phyloP scores from a whole-genome alignment of 2,113 vertebrate genomes.

The Mola mola region DNA sequence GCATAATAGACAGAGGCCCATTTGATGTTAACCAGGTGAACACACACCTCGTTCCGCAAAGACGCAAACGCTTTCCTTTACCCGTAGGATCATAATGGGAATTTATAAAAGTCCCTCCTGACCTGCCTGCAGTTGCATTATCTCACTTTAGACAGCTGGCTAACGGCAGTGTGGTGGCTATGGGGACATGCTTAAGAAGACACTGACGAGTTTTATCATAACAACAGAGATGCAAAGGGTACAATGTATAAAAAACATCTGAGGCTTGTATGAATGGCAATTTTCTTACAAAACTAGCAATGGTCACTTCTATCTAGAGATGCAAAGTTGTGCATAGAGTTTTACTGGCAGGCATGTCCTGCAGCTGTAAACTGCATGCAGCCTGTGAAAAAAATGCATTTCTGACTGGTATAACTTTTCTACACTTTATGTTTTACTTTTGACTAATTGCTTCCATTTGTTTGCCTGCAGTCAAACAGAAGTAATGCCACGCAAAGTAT shows the following conservation, averaged over 20 bases:
- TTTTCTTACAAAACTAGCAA: too few species aligned
- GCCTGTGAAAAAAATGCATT: slow-evolving; percentile 33
- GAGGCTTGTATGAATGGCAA: too few species aligned
- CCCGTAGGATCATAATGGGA: slow-evolving; percentile 39
- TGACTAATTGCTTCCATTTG: slow-evolving; percentile 57
- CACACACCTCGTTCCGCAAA: slow-evolving; percentile 8
- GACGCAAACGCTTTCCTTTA: slow-evolving; percentile 28
- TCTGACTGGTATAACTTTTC: slow-evolving; percentile 15
- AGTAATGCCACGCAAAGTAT: slow-evolving; percentile 39
- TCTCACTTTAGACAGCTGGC: slow-evolving; percentile 75
- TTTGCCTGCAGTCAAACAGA: slow-evolving; percentile 31
- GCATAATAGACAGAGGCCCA: not conserved
- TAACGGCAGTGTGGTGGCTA: slow-evolving; percentile 72
- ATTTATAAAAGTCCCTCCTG: too few species aligned
- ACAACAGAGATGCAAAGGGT: slow-evolving; percentile 30
- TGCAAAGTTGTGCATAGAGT: too few species aligned
- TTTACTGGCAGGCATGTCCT: not conserved
- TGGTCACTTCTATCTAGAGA: too few species aligned
- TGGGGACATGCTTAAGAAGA: slow-evolving; percentile 73
- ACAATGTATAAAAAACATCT: slow-evolving; percentile 7
- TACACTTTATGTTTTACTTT: slow-evolving; percentile 42
- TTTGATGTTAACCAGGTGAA: slow-evolving; percentile 22
- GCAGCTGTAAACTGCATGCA: slow-evolving; percentile 40
- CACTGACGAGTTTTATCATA: slow-evolving; percentile 60
- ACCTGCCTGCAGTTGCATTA: slow-evolving; percentile 57